A percentile compares a stretch with the other conserved stretches of the same genome.
Conservation (phyloP, 2,113 vertebrate species). For the Gallinago undulata region DNA sequence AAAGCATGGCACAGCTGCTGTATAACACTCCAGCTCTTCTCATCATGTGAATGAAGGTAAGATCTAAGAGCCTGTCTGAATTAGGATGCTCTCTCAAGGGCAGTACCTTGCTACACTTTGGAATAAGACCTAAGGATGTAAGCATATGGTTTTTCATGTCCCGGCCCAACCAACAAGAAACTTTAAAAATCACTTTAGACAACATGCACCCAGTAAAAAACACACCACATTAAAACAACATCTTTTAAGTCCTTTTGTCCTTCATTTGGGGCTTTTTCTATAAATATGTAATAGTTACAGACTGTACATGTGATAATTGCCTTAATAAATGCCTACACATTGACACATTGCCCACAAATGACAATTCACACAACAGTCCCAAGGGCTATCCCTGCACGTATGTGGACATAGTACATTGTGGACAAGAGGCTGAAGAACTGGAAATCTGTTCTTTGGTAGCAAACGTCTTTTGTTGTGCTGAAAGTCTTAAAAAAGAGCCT, state of each 20-base stretch:
- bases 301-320: background rate
- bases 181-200: background rate
- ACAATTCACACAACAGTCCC: background rate
- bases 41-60: background rate
- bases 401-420: rapidly evolving
- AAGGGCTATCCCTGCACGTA: background rate
- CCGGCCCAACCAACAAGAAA: background rate
- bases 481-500: background rate
- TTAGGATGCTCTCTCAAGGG: background rate
- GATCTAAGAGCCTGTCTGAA: background rate
- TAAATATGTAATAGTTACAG: background rate
- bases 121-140: background rate
- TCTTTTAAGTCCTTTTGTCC: background rate
- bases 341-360: background rate
- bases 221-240: background rate
- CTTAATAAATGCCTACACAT: background rate
- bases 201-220: background rate
- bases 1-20: background rate
- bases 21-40: background rate
- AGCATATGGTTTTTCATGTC: background rate
- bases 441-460: background rate
- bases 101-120: background rate
- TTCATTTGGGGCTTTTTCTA: background rate
- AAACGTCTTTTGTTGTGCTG: background rate
- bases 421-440: background rate